Evolutionary conservation across 2,888 invertebrate species (phyloP).

Genomic region (Epinotia brunnichana): DNA sequence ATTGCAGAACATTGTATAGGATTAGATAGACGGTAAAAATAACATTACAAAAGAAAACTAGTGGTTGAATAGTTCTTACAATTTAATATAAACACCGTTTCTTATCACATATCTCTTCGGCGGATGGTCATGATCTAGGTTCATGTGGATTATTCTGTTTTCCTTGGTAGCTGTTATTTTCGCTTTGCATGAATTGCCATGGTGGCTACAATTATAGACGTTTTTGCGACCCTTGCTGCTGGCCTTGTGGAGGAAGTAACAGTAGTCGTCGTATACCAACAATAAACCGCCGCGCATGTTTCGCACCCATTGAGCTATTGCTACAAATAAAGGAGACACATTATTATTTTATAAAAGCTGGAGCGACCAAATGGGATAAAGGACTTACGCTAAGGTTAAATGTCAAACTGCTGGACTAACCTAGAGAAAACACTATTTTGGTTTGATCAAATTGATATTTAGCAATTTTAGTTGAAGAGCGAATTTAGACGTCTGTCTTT

Average conservation of each 20-base stretch:
- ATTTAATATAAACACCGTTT: conserved; percentile 44
- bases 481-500: too few species aligned
- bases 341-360: background rate
- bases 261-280: conserved; percentile 48
- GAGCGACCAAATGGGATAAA: too few species aligned
- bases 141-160: conserved; percentile 5
- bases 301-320: conserved; percentile 51
- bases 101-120: conserved; percentile 41
- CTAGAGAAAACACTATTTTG: too few species aligned
- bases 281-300: conserved; percentile 52
- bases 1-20: background rate
- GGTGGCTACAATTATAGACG: conserved; percentile 50
- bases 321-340: background rate
- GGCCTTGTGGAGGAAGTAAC: conserved; percentile 45
- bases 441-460: too few species aligned
- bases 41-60: background rate
- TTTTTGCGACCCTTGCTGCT: conserved; percentile 12
- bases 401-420: too few species aligned
- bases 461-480: too few species aligned
- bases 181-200: conserved; percentile 47
- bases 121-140: conserved; percentile 36
- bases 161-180: conserved; percentile 35
- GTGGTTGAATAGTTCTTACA: background rate
- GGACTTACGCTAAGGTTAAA: too few species aligned
- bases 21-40: background rate